Conservation (phyloP, 2,113 vertebrate species). For the Parotia lawesii region DNA sequence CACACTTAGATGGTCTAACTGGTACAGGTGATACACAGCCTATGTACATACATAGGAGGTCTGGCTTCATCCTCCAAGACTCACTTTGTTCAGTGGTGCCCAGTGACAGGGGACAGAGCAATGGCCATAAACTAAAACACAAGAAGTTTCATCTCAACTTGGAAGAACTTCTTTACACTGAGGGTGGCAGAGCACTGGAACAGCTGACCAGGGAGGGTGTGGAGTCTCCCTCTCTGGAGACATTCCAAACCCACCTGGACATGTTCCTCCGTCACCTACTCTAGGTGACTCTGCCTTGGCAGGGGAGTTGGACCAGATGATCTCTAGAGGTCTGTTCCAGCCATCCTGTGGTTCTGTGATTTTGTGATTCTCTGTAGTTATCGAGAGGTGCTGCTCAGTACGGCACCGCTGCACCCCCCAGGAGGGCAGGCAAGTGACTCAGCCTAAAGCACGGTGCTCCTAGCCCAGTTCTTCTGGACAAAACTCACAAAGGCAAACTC, state of each 20-base stretch:
- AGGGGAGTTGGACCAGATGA: not conserved
- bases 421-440: not conserved
- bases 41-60: rapidly evolving
- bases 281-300: not conserved
- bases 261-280: not conserved
- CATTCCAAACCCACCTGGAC: not conserved
- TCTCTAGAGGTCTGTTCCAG: not conserved
- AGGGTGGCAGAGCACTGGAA: not conserved
- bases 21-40: not conserved
- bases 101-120: not conserved
- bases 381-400: not conserved
- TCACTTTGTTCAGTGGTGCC: not conserved
- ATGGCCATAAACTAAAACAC: not conserved
- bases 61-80: not conserved
- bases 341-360: not conserved
- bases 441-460: not conserved
- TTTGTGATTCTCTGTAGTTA: not conserved
- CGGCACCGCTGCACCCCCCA: rapidly evolving
- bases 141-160: not conserved
- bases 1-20: not conserved
- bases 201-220: not conserved
- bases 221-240: not conserved
- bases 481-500: not conserved
- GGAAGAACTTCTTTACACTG: not conserved
- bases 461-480: not conserved